Conservation (phyloP, 2,888 invertebrate genomes). For the Tolmerus cingulatus region DNA sequence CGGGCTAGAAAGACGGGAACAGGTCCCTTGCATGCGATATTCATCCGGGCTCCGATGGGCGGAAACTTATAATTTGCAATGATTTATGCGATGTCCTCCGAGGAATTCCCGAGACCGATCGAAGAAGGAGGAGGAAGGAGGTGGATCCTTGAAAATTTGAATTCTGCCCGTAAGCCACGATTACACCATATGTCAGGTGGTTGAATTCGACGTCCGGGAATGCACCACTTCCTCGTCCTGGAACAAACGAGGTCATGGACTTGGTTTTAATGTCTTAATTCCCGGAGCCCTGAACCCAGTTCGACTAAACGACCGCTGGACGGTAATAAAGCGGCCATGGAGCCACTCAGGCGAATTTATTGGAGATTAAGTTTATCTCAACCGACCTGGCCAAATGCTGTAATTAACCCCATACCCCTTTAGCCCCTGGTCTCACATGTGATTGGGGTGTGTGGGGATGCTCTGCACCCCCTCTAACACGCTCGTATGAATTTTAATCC, state of each 20-base stretch:
- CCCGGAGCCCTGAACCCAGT: not conserved
- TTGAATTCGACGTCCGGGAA: not conserved
- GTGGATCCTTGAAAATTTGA: not conserved
- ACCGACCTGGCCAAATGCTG: constrained; percentile 56
- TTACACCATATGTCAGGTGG: constrained; percentile 33
- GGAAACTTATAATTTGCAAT: constrained; percentile 29
- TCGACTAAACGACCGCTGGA: not conserved
- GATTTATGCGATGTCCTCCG: constrained; percentile 15
- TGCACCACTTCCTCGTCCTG: not conserved
- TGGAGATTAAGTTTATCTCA: constrained; percentile 51
- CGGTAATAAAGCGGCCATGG: not conserved
- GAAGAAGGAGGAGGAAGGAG: not conserved
- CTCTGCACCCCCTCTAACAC: not conserved
- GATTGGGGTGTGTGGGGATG: not conserved
- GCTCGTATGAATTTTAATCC: constrained; percentile 39
- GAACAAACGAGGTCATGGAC: not conserved
- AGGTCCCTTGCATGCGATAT: not conserved
- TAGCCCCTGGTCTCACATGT: not conserved
- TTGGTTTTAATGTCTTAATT: constrained; percentile 16
- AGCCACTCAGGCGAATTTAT: constrained; percentile 46
- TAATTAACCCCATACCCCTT: constrained; percentile 55
- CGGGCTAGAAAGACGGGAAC: not conserved
- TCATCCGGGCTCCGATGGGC: not conserved
- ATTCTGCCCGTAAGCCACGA: not conserved
- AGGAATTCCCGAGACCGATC: not conserved